Evolutionary conservation across 2,888 invertebrate species (phyloP), one percentile per base, ranked within the genome.

Genomic region (Galeopsomyia nigrocyanea): DNA sequence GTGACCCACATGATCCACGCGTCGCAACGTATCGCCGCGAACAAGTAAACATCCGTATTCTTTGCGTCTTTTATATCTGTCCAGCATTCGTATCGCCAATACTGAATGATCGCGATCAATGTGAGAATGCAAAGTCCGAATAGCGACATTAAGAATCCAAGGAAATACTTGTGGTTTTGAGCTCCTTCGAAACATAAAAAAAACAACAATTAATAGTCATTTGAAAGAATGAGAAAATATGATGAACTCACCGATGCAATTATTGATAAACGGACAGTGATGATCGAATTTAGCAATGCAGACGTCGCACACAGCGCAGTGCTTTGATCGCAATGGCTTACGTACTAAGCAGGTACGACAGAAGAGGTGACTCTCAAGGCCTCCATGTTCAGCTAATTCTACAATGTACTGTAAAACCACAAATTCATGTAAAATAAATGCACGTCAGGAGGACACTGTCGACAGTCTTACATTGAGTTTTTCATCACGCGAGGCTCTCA

Each of bases 241-340:
- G 21, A 68, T n/a, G n/a, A 61, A 78, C 89, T 84, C 86, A 93
- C 95, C 98, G 83, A 99, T 96, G 87, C 99, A 99, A 88, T 99
- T 99, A 81, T 94, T 96, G 75, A 99, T 95, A 99, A 99, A 99
- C n/a, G 98, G 98, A 87, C 98, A 98, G 88, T 99, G 98, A 88
- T 99, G 98, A 89, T 99, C 98, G 88, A 98, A 98, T 84, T 94
- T 93, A 68, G 97, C 97, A 47, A 99, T 95, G 88, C 98, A 99
- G 82, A 94, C 92, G 89, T 98, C 96, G 88, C 98, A 98, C 66
- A 95, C 92, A 71, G 96, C 93, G 89, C 99, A 99, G 88, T 99
- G 99, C 88, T 99, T 99, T 77, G 99, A 98, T 83, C 99, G 91
- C 82, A 97, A 90, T 73, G 99, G 99, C 74, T 96, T 92, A 69